Evolutionary conservation across 1,140 invertebrate species (phyloP), one percentile per base, ranked within the genome.

Genomic region (Phortica variegata): DNA sequence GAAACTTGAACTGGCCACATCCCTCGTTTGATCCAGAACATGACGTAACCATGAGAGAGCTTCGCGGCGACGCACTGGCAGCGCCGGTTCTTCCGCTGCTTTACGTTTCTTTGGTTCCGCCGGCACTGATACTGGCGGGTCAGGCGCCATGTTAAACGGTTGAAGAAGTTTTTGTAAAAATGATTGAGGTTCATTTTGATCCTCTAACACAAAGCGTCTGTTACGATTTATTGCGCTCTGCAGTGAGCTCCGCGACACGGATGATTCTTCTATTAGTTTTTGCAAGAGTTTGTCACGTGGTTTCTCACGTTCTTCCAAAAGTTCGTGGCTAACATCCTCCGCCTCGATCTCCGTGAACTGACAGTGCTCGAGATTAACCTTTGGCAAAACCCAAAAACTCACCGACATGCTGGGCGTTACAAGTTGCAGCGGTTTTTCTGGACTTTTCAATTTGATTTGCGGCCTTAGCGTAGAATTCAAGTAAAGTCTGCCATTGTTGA

Each of bases 381-480:
- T 49, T 3, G 73, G 70, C 8, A 75, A 41, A 2, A 72, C 65
- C 73, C 73, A 75, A 42, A 75, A 75, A 2, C 60, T 57, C n/a
- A 75, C 65, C 0, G 73, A 61, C 56, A 63, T 58, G 17, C 59
- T 68, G 9, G 73, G 73, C 4, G 70, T 56, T 13, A 66, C 47
- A 5, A 75, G 44, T 32, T 69, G 66, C 3, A 75, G 37, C 0
- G 56, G 31, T 20, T 60, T 65, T 5, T 34, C 42, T 0, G 54
- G 42, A 32, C 60, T 56, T 32, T 61, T 69, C 5, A 46, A 21
- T 20, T 56, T 75, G 7, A 72, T 40, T 33, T 60, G 15, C 1
- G 73, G 73, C 1, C 47, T 49, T 18, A 73, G 39, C 0, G 69
- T 72, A 1, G 63, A 52, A 39, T 75, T 73, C 0, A 72, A 18